phyloP scores from a whole-genome alignment of 2,888 invertebrate species.

The Dicranocentrus wangi region DNA sequence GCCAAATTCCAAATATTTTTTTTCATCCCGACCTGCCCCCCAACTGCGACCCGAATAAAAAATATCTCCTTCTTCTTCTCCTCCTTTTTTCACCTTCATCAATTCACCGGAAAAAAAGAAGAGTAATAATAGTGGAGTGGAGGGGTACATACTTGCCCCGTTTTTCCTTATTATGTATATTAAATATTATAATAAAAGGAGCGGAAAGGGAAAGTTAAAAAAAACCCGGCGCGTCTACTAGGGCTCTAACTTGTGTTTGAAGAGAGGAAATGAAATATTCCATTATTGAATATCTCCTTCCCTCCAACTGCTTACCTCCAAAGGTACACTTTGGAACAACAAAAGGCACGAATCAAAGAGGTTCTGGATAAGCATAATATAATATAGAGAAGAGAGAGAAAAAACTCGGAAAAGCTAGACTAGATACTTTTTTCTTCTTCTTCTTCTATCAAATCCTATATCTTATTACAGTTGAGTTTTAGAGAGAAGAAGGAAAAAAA shows the following conservation, averaged over 20 bases:
- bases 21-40: neutral
- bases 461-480: neutral
- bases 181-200: neutral
- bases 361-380: too few relatives aligned
- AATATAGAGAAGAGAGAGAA: conserved; percentile 9
- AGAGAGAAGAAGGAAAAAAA: neutral
- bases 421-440: neutral
- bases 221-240: too few relatives aligned
- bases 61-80: neutral
- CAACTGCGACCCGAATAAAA: too few relatives aligned
- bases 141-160: too few relatives aligned
- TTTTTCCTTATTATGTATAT: neutral
- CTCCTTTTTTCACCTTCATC: conserved; percentile 29
- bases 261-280: conserved; percentile 59
- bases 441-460: neutral
- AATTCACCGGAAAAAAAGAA: conserved; percentile 19
- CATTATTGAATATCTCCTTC: conserved; percentile 49
- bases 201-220: conserved; percentile 22
- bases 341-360: conserved; percentile 26
- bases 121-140: neutral
- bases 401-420: neutral
- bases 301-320: conserved; percentile 12
- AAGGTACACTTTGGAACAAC: conserved; percentile 14
- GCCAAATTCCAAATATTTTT: neutral
- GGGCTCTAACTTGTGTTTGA: conserved; percentile 44